phyloP scores from a whole-genome alignment of 92 coral and sea anemone genomes.

The Isaurus tuberculatus region DNA sequence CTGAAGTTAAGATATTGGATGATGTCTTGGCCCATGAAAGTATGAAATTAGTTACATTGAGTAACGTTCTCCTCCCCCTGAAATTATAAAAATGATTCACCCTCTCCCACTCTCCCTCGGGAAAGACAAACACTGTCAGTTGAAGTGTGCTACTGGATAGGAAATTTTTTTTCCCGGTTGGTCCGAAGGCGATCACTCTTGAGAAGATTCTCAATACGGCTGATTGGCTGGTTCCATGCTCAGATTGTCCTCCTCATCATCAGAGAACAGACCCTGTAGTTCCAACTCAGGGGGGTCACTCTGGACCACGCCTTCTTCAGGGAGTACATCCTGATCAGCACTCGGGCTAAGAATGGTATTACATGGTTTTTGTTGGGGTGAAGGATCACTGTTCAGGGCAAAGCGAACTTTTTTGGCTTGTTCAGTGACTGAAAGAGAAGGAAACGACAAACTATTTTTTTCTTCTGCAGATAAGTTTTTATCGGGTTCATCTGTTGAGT shows the following conservation, averaged over 20 bases:
- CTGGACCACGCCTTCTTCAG: constrained; percentile 1
- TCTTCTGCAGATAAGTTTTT: not conserved
- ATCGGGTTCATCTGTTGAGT: not conserved
- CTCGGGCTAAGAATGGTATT: not conserved
- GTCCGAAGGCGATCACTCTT: constrained; percentile 80
- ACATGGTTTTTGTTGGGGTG: not conserved
- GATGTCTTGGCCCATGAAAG: too few species aligned
- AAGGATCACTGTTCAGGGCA: constrained; percentile 12
- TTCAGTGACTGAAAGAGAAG: not conserved
- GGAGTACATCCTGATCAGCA: not conserved
- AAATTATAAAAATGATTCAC: too few species aligned
- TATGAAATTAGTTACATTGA: too few species aligned
- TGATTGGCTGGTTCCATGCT: constrained; percentile 68
- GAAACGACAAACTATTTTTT: not conserved
- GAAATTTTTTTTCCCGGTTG: constrained; percentile 70
- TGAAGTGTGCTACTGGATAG: constrained; percentile 8
- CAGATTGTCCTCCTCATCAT: constrained; percentile 65
- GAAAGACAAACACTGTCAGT: too few species aligned
- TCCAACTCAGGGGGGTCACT: not conserved
- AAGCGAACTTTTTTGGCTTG: constrained; percentile 43
- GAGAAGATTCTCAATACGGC: constrained; percentile 75
- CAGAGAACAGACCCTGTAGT: constrained; percentile 72
- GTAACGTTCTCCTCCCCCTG: too few species aligned
- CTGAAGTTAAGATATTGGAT: too few species aligned
- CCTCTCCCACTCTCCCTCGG: too few species aligned